These are phyloP conservation scores for Phenacoccus solenopsis DNA, from an alignment of 1,140 invertebrate genomes.

Conservation along the genomic window DNA sequence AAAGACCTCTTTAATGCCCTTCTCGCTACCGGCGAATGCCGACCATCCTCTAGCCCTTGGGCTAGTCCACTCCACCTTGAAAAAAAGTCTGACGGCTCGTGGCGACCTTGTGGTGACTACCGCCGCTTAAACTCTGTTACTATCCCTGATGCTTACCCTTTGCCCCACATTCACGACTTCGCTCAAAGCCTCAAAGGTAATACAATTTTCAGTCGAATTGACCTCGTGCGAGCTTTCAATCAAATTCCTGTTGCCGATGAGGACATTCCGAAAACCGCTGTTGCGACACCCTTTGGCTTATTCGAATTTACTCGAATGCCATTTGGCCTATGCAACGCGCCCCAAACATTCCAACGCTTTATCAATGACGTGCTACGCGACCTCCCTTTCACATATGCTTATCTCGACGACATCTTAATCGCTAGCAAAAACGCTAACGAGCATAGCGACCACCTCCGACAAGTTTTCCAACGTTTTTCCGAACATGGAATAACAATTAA, in stretches of 20 bases:
- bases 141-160: slow-evolving; percentile 32
- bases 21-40: slow-evolving; percentile 27
- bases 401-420: slow-evolving; percentile 22
- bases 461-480: slow-evolving; percentile 15
- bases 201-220: slow-evolving; percentile 36
- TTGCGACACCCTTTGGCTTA: slow-evolving; percentile 31
- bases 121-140: slow-evolving; percentile 32
- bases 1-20: slow-evolving; percentile 28
- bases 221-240: slow-evolving; percentile 38
- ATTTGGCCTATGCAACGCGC: slow-evolving; percentile 37
- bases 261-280: slow-evolving; percentile 31
- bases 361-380: slow-evolving; percentile 33
- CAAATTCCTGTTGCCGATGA: slow-evolving; percentile 32
- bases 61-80: slow-evolving; percentile 35
- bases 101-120: slow-evolving; percentile 32
- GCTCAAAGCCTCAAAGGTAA: slow-evolving; percentile 26
- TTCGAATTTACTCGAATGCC: no score
- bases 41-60: slow-evolving; percentile 32
- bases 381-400: no score
- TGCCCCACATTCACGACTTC: slow-evolving; percentile 30
- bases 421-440: neutral
- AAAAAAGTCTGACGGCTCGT: slow-evolving; percentile 31
- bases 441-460: neutral
- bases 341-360: slow-evolving; percentile 35
- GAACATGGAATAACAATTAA: slow-evolving; percentile 19